Evolutionary conservation across 2,888 invertebrate species (phyloP), one percentile per base, ranked within the genome.

Genomic region (Lissocephala sabroskyi): DNA sequence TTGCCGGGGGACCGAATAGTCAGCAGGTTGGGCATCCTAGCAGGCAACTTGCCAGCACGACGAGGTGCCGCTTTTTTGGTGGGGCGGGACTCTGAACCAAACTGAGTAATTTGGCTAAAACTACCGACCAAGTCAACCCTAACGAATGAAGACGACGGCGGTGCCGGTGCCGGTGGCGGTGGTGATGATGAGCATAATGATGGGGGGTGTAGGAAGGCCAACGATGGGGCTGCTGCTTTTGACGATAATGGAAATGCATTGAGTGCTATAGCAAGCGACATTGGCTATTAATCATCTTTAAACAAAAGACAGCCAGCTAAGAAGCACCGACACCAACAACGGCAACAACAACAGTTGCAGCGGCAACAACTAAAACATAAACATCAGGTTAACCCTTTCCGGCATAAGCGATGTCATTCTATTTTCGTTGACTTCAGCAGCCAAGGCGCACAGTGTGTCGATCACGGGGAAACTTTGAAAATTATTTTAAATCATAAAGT

Each of bases 241-340:
- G 54, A 62, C 62, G 70, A 65, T 77, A 65, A 80, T 70, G 78
- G 63, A 64, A 75, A 60, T 66, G 76, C 78, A 71, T 71, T 58
- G 73, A 59, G 76, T 52, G 51, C 57, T 74, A 65, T 70, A 68
- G 49, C 70, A 54, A 68, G 58, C 61, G 67, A 65, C 62, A 65
- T 70, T 67, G 63, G 80, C 81, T 73, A 81, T 81, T 80, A 80
- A 81, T 80, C 82, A 81, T 80, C 70, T 79, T 76, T 78, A 73
- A 73, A 80, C 80, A 73, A 73, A 76, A 67, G 73, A 59, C 75
- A 66, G 55, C 50, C 65, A 65, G 49, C 55, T 52, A 47, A 50
- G 37, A 36, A 49, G 42, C 42, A 56, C 23, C 49, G 35, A 36
- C 47, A 45, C 42, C 48, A 44, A 16, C 49, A 28, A 13, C 42